Percentiles rank a stretch among this genome's conserved stretches.
phyloP scores from a whole-genome alignment of 1,140 invertebrate species.

The Cyclina sinensis region DNA sequence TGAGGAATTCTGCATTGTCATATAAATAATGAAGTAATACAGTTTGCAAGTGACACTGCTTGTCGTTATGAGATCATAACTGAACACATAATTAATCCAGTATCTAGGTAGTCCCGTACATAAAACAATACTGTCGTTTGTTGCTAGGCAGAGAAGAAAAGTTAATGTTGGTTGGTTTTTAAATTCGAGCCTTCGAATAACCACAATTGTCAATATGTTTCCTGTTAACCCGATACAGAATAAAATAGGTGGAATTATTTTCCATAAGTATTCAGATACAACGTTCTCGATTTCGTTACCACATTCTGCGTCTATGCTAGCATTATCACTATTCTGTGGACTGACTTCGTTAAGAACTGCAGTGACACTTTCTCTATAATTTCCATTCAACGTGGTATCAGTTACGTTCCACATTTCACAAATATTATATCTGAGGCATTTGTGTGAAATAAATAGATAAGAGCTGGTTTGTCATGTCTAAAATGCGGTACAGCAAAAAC shows the following conservation, averaged over 20 bases:
- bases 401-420: no score
- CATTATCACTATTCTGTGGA: not conserved
- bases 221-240: conserved; percentile 70
- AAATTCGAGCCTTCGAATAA: conserved; percentile 50
- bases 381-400: no score
- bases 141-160: conserved; percentile 69
- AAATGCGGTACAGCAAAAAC: no score
- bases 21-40: conserved; percentile 77
- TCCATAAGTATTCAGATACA: conserved; percentile 66
- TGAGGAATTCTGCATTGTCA: conserved; percentile 77
- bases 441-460: no score
- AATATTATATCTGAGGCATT: no score
- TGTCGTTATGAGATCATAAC: conserved; percentile 71
- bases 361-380: no score
- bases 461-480: no score
- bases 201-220: conserved; percentile 68
- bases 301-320: not conserved
- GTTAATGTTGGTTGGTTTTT: conserved; percentile 54
- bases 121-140: conserved; percentile 73
- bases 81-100: conserved; percentile 71
- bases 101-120: conserved; percentile 73
- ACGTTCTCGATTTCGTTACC: not conserved
- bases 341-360: no score
- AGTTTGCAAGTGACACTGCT: conserved; percentile 72
- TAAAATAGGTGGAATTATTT: conserved; percentile 62